Conservation (phyloP, 1,140 invertebrate species). For the Conopomorpha cramerella region DNA sequence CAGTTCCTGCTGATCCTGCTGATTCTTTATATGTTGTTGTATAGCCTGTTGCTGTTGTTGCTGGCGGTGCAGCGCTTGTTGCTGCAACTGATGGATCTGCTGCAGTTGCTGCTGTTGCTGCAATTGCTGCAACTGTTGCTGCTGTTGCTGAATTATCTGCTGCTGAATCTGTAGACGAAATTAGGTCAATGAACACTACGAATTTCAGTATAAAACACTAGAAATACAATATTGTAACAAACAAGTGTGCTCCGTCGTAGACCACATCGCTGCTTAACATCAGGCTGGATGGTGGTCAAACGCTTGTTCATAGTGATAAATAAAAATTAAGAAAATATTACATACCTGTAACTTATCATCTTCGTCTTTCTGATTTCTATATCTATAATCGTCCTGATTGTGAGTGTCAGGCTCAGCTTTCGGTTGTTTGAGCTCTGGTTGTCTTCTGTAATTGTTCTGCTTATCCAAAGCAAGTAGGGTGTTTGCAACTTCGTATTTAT, state of each 20-base stretch:
- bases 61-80: conserved; percentile 51
- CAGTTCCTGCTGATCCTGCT: conserved; percentile 47
- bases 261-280: too few relatives aligned
- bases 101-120: conserved; percentile 35
- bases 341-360: conserved; percentile 46
- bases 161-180: conserved; percentile 27
- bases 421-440: conserved; percentile 32
- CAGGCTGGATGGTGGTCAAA: too few relatives aligned
- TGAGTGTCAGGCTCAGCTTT: conserved; percentile 37
- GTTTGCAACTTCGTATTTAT: conserved; percentile 69
- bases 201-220: too few relatives aligned
- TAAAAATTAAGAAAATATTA: conserved; percentile 3
- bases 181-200: too few relatives aligned
- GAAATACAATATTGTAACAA: conserved; percentile 3
- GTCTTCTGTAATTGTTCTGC: conserved; percentile 39
- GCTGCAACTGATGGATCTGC: conserved; percentile 37
- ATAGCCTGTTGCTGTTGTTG: conserved; percentile 49
- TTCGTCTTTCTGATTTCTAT: conserved; percentile 46
- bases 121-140: conserved; percentile 25
- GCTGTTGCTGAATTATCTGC: conserved; percentile 28
- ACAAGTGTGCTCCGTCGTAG: too few relatives aligned
- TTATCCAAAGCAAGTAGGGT: conserved; percentile 61
- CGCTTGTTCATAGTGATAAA: too few relatives aligned
- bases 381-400: conserved; percentile 35
- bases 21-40: conserved; percentile 47